Evolutionary conservation across 1,140 invertebrate species (phyloP).

Genomic region (Monomorium pharaonis): DNA sequence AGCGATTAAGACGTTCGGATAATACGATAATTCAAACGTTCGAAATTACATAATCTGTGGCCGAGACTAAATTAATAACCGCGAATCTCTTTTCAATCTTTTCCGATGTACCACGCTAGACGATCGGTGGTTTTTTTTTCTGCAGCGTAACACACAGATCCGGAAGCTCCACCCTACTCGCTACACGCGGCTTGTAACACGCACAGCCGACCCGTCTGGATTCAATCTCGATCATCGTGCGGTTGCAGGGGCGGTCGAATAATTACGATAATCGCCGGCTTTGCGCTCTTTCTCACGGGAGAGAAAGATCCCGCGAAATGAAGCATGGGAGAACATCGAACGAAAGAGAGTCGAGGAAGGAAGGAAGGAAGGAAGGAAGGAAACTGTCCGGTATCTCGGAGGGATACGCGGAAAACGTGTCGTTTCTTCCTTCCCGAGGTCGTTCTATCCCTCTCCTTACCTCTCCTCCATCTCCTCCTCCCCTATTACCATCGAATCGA

Average conservation of each 20-base stretch:
- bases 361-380: not conserved
- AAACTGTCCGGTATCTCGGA: not conserved
- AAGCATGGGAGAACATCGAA: conserved; percentile 48
- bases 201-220: conserved; percentile 39
- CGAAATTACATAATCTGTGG: not conserved
- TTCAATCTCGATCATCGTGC: conserved; percentile 49
- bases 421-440: not conserved
- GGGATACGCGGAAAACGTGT: not conserved
- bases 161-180: conserved; percentile 37
- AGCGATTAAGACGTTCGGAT: not conserved
- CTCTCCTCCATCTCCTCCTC: not conserved
- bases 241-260: conserved; percentile 46
- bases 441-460: not conserved
- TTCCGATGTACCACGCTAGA: not conserved
- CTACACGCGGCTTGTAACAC: conserved; percentile 32
- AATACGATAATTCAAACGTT: not conserved
- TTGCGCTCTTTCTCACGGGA: conserved; percentile 48
- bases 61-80: not conserved
- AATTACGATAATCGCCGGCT: conserved; percentile 64
- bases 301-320: conserved; percentile 22
- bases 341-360: conserved; percentile 26
- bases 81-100: not conserved
- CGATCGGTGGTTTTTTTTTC: not conserved
- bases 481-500: conserved; percentile 47
- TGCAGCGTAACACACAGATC: not conserved